Percentiles rank a stretch among this genome's conserved stretches.
Conservation (phyloP, 1,140 invertebrate genomes). For the Andrena cerasifolii region DNA sequence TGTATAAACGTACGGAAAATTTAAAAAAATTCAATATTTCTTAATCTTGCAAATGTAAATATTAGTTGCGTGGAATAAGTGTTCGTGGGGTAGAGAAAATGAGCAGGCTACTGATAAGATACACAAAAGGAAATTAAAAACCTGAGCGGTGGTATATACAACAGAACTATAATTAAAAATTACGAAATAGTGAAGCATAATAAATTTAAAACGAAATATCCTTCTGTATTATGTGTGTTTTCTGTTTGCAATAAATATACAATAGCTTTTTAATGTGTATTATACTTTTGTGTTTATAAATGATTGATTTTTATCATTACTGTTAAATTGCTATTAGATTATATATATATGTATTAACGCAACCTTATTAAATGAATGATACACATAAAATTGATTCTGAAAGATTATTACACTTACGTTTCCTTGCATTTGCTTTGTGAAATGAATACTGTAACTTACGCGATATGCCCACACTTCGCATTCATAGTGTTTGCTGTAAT, state of each 20-base stretch:
- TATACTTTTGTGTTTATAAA: constrained; percentile 11
- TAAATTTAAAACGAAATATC: background rate
- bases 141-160: background rate
- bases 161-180: background rate
- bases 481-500: background rate
- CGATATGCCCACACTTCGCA: constrained; percentile 9
- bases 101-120: too few species aligned
- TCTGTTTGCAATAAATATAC: constrained; percentile 7
- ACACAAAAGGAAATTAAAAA: too few species aligned
- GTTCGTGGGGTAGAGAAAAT: too few species aligned
- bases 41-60: too few species aligned
- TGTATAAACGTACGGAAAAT: background rate
- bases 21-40: background rate
- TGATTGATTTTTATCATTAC: background rate
- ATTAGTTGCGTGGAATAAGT: too few species aligned
- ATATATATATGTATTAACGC: background rate
- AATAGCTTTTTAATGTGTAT: background rate
- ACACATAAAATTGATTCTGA: too few species aligned
- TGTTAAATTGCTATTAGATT: background rate
- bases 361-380: background rate
- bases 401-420: constrained; percentile 6
- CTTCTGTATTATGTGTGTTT: background rate
- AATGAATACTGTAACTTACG: constrained; percentile 3
- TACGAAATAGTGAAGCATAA: constrained; percentile 9
- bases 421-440: background rate